Evolutionary conservation across 2,113 vertebrate genomes (phyloP).

Genomic region (Rhegmatorhina hoffmannsi): DNA sequence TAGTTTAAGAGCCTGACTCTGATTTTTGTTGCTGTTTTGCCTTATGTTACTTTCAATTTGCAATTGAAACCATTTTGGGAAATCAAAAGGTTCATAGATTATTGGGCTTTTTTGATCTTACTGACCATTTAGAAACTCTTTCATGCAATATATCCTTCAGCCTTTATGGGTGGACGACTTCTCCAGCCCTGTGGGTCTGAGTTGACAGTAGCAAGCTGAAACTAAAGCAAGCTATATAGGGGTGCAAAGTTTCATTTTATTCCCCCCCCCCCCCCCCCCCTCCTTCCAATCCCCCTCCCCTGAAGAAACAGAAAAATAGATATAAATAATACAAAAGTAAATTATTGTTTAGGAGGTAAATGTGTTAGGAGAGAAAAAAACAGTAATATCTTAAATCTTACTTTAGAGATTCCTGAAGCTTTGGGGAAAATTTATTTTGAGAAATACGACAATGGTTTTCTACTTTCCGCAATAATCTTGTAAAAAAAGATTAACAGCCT

Average conservation of each 20-base stretch:
- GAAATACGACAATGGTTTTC: constrained; percentile 50
- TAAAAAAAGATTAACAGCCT: constrained; percentile 81
- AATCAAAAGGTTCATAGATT: neutral
- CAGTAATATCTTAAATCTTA: neutral
- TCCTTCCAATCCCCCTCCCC: neutral
- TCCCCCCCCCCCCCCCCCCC: too few species aligned
- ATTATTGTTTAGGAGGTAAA: neutral
- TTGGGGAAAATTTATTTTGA: constrained; percentile 36
- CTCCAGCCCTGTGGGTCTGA: neutral
- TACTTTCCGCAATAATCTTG: constrained; percentile 53
- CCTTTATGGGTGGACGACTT: neutral
- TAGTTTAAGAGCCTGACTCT: constrained; percentile 41
- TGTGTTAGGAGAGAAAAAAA: neutral
- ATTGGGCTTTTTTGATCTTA: neutral
- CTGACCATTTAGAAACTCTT: neutral
- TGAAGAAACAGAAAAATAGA: neutral
- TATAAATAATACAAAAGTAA: neutral
- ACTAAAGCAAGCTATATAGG: neutral
- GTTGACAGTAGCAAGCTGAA: neutral
- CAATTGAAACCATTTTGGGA: neutral
- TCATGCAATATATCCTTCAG: neutral
- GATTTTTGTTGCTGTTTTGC: constrained; percentile 48
- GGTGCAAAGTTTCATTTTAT: neutral
- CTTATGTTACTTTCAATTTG: constrained; percentile 8
- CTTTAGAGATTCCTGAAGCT: constrained; percentile 29